Evolutionary conservation across 2,797 vertebrate genomes (phyloP).

Genomic region (Spinus pinus): DNA sequence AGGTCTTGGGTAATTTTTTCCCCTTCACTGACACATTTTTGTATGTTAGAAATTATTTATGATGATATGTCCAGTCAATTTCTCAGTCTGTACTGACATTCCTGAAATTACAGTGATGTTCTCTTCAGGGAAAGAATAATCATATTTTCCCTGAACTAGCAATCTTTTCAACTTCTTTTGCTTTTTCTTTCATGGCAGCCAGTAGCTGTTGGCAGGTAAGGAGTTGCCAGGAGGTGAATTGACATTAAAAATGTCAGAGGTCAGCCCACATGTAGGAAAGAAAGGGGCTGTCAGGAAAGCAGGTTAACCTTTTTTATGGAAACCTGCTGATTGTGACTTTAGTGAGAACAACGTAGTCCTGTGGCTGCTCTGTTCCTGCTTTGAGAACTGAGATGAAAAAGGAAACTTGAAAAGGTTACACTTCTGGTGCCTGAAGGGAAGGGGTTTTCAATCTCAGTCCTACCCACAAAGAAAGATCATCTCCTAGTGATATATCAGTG

Average conservation of each 20-base stretch:
- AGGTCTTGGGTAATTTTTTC: background rate
- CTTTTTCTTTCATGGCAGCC: slow-evolving; percentile 3
- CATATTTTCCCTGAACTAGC: background rate
- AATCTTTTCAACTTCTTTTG: slow-evolving; percentile 27
- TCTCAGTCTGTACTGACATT: slow-evolving; percentile 1
- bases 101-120: slow-evolving; percentile 25
- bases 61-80: background rate
- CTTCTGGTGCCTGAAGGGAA: background rate
- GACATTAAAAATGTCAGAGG: slow-evolving; percentile 43
- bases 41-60: slow-evolving; percentile 32
- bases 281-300: slow-evolving; percentile 21
- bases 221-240: slow-evolving; percentile 41
- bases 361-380: background rate
- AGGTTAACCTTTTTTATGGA: slow-evolving; percentile 26
- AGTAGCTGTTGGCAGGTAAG: slow-evolving; percentile 41
- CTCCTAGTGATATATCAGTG: background rate
- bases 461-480: background rate
- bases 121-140: slow-evolving; percentile 19
- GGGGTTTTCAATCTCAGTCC: background rate
- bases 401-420: slow-evolving; percentile 1
- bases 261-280: background rate
- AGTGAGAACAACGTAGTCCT: background rate
- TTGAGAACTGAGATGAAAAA: slow-evolving; percentile 19
- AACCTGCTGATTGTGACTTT: slow-evolving; percentile 8
- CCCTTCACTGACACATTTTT: background rate